Evolutionary conservation across 2,888 invertebrate genomes (phyloP).

Genomic region (Zygothrica quintamaculata): DNA sequence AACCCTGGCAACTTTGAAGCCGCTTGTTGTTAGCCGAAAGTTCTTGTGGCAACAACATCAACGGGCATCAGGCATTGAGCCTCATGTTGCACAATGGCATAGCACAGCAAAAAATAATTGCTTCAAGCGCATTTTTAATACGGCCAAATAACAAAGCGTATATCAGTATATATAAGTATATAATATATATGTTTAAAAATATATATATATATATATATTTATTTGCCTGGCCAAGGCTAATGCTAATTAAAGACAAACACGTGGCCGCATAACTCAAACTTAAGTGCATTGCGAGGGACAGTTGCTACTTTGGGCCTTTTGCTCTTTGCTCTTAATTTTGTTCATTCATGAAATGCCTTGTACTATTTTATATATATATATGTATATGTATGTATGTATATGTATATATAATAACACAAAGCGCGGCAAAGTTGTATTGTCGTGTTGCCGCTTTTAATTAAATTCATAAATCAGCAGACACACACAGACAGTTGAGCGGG

Average conservation of each 20-base stretch:
- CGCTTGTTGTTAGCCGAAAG: slow-evolving; percentile 35
- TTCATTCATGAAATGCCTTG: slow-evolving; percentile 1
- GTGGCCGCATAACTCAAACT: slow-evolving; percentile 74
- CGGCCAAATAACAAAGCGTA: slow-evolving; percentile 60
- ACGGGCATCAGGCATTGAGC: slow-evolving; percentile 8
- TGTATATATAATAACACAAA: too few species aligned
- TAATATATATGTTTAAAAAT: too few species aligned
- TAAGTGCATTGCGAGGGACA: slow-evolving; percentile 27
- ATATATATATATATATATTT: too few species aligned
- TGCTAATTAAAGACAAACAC: slow-evolving; percentile 80
- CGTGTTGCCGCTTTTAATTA: slow-evolving; percentile 75
- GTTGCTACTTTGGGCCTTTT: slow-evolving; percentile 4
- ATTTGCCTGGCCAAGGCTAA: slow-evolving; percentile 48
- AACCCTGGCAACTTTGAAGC: slow-evolving; percentile 53
- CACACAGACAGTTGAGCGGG: not conserved
- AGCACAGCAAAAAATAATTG: slow-evolving; percentile 69
- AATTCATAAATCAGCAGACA: slow-evolving; percentile 75
- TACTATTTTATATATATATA: slow-evolving; percentile 64
- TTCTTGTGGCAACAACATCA: slow-evolving; percentile 9
- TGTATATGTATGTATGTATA: too few species aligned
- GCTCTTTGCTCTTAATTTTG: not conserved
- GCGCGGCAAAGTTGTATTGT: slow-evolving; percentile 51
- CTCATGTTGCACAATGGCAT: slow-evolving; percentile 62
- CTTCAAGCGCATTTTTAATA: slow-evolving; percentile 77
- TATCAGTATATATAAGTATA: too few species aligned